These are phyloP conservation scores for Lordiphosa collinella DNA, from an alignment of 1,140 invertebrate genomes.

Conservation along the genomic window DNA sequence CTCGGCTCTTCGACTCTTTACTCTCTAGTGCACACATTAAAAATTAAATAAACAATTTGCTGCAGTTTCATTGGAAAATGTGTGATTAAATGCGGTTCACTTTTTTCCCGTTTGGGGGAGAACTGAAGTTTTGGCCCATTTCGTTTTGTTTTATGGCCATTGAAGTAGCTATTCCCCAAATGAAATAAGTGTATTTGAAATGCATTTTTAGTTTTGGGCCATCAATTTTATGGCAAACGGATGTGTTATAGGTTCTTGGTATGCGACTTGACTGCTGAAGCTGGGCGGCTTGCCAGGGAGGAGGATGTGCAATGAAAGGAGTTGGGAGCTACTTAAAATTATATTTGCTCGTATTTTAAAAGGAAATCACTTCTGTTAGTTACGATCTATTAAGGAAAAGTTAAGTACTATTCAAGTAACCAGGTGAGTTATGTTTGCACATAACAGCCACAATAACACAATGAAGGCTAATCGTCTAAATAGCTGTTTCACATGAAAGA, in stretches of 20 bases:
- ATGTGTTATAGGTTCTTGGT: constrained; percentile 56
- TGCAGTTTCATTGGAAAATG: constrained; percentile 75
- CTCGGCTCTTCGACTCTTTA: not conserved
- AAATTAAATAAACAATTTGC: constrained; percentile 78
- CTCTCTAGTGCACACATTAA: constrained; percentile 53
- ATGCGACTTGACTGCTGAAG: constrained; percentile 1
- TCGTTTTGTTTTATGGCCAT: constrained; percentile 31
- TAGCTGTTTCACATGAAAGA: too few species aligned
- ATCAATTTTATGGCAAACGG: constrained; percentile 73
- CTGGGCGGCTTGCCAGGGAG: too few species aligned
- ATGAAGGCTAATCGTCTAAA: too few species aligned
- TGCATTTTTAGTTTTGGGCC: constrained; percentile 60
- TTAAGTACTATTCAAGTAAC: too few species aligned
- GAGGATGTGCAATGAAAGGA: too few species aligned
- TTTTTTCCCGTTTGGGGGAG: constrained; percentile 7
- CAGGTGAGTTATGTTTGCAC: too few species aligned
- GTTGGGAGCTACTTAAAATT: too few species aligned
- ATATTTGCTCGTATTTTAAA: too few species aligned
- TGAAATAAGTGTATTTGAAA: constrained; percentile 50
- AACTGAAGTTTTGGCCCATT: not conserved
- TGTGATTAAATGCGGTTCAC: constrained; percentile 68
- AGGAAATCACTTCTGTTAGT: too few species aligned
- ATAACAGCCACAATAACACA: too few species aligned
- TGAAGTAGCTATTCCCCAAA: constrained; percentile 30
- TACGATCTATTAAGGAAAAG: too few species aligned